Base-by-base conservation (phyloP, 2,888 invertebrate genomes). In the Sarcophaga caerulescens region DNA sequence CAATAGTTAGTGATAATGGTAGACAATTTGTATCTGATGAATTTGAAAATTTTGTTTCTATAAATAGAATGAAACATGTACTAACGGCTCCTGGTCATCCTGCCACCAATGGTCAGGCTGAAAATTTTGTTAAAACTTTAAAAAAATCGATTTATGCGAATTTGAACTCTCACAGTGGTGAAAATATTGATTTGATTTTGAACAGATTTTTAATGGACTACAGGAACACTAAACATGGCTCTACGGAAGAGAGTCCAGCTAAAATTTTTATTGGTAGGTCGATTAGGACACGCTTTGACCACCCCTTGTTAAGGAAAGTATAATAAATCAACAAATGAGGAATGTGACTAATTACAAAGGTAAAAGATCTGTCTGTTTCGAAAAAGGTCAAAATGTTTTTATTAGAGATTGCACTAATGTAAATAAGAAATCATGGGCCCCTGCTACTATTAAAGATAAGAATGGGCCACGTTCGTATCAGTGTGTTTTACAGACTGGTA, bases 361-460 rank as follows among this genome's bases (percentile, higher is more conserved):
- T 52, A 81, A 76, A 19, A 66, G 69, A 52, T 60, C 17, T 3
- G 63, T 70, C 25, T 12, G 19, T 1, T 81, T 81, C 52, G 44
- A 65, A 35, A 69, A 68, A 57, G 81, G 75, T 35, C 81, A 81
- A 81, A 82, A 82, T 82, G 76, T 82, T 52, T 82, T 71, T 23
- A 47, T 82, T 25, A 69, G 82, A 1, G 76, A 82, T 52, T 82
- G 71, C 45, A 45, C 68, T 4, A 82, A 82, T 25, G 52, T 59
- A 45, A 82, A 81, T 65, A 69, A 68, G 63, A 35, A 85, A 19
- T 85, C 85, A 5, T 81, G 81, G 74, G 25, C 75, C 11, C 60
- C 82, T 17, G 76, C 85, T 11, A 68, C 75, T 19, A 71, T 85
- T 14, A 82, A 66, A 12, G 62, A 85, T 19, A 70, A 76, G 65